Evolutionary conservation across 2,888 invertebrate species (phyloP).

Genomic region (Orchesella flavescens): DNA sequence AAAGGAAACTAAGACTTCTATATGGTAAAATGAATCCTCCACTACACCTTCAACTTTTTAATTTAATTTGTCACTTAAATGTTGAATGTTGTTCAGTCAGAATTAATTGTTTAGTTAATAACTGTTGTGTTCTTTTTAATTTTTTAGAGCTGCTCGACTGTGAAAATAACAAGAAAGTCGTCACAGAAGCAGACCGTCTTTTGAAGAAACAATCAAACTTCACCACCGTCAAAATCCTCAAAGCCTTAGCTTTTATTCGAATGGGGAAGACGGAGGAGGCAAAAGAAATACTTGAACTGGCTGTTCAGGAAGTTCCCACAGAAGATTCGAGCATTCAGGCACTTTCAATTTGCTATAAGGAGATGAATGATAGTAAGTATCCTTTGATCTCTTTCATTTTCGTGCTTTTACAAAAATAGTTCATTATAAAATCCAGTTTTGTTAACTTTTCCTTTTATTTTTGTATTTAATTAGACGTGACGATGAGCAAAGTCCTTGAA

Average conservation of each 20-base stretch:
- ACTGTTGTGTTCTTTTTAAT: too few relatives aligned
- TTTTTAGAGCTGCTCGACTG: slow-evolving; percentile 91
- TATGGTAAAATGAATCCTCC: too few relatives aligned
- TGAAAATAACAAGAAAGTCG: slow-evolving; percentile 96
- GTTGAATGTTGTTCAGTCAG: too few relatives aligned
- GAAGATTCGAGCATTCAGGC: slow-evolving; percentile 96
- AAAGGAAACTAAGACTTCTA: too few relatives aligned
- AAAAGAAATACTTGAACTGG: slow-evolving; percentile 82
- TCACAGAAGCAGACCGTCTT: slow-evolving; percentile 97
- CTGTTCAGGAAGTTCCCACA: slow-evolving; percentile 83
- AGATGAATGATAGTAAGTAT: slow-evolving; percentile 91
- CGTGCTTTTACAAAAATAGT: too few relatives aligned
- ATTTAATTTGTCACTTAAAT: too few relatives aligned
- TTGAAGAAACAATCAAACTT: slow-evolving; percentile 92
- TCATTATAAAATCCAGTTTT: too few relatives aligned
- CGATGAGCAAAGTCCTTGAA: slow-evolving; percentile 91
- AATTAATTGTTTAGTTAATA: too few relatives aligned
- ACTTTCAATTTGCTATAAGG: slow-evolving; percentile 94
- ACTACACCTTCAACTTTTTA: too few relatives aligned
- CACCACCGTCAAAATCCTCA: slow-evolving; percentile 89
- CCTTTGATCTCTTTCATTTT: too few relatives aligned
- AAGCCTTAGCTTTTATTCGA: slow-evolving; percentile 91
- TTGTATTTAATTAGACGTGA: slow-evolving; percentile 80
- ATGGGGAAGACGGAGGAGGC: slow-evolving; percentile 90
- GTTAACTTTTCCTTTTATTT: too few relatives aligned